These are phyloP conservation scores for Paracanthobrama guichenoti DNA, from an alignment of 2,113 vertebrate species.

Conservation along the genomic window DNA sequence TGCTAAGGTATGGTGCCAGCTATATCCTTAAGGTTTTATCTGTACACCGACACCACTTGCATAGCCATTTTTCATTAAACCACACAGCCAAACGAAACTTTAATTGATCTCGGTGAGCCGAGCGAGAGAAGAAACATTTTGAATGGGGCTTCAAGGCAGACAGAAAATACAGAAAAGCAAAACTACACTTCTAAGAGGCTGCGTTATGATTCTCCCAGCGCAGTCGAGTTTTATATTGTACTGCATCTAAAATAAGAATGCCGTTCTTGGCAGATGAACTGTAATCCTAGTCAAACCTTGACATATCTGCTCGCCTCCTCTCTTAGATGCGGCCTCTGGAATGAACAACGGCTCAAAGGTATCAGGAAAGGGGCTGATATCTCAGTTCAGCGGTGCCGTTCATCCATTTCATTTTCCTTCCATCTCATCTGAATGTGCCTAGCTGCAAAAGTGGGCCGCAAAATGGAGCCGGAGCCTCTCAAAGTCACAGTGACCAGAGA, in stretches of 20 bases:
- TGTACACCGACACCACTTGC: neutral
- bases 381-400: neutral
- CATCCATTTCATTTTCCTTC: constrained; percentile 16
- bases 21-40: neutral
- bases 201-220: neutral
- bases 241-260: constrained; percentile 66
- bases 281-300: constrained; percentile 57
- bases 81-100: neutral
- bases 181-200: constrained; percentile 4
- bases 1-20: neutral
- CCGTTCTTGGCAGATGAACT: constrained; percentile 53
- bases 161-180: constrained; percentile 19
- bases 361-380: constrained; percentile 17
- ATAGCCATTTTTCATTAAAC: neutral
- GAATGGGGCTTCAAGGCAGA: constrained; percentile 6
- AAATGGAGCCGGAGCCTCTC: constrained; percentile 35
- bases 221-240: constrained; percentile 55
- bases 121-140: neutral
- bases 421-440: constrained; percentile 35
- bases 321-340: constrained; percentile 29
- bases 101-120: neutral
- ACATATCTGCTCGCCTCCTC: constrained; percentile 53
- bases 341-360: neutral
- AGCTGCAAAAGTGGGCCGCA: constrained; percentile 32
- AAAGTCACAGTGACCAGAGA: constrained; percentile 33